Conservation (phyloP, 2,113 vertebrate genomes). For the Dipodomys merriami region DNA sequence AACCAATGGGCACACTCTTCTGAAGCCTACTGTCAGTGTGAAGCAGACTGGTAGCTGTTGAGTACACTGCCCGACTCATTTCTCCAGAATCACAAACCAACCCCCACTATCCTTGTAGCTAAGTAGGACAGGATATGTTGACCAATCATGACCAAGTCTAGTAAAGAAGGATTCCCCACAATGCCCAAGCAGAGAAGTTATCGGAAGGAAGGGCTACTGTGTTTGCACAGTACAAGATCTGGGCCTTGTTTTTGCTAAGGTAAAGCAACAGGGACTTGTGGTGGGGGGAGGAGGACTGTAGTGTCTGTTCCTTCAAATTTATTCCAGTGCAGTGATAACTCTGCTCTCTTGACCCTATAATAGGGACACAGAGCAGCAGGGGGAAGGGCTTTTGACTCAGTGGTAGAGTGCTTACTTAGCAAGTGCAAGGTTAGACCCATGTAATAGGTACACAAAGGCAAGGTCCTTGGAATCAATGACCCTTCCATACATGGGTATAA, state of each 20-base stretch:
- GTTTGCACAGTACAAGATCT: neutral
- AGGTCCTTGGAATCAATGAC: too few species aligned
- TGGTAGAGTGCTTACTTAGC: too few species aligned
- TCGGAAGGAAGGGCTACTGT: neutral
- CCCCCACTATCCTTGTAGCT: neutral
- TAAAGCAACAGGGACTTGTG: neutral
- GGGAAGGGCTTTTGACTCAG: too few species aligned
- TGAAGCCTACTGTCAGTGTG: neutral
- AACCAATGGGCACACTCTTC: neutral
- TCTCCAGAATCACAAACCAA: neutral
- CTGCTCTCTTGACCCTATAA: neutral
- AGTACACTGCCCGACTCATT: neutral
- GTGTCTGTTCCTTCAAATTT: neutral
- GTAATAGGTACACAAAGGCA: too few species aligned
- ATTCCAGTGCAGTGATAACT: neutral
- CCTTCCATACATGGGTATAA: too few species aligned
- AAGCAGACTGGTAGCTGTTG: neutral
- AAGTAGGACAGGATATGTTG: neutral
- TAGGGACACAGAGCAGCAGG: neutral
- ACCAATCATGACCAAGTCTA: neutral
- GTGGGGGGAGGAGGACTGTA: neutral
- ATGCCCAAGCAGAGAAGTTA: neutral
- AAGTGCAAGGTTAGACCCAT: too few species aligned
- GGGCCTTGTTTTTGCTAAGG: neutral
- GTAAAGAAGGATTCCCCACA: neutral